Conservation (phyloP, 2,797 vertebrate species). For the Poecilia velifera region DNA sequence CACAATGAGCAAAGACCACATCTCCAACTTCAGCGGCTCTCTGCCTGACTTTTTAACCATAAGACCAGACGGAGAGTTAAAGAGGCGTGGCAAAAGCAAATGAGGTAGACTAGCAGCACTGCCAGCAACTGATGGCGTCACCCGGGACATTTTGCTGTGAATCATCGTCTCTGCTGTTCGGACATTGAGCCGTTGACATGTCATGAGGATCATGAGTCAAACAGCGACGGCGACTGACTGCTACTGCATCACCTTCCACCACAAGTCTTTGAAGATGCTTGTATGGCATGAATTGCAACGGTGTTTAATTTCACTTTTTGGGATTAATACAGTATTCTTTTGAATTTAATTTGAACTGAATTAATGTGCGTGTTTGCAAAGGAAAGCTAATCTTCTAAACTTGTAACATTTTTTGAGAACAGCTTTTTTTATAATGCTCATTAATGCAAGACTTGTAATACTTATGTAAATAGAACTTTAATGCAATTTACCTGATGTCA, state of each 20-base stretch:
- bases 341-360: background rate
- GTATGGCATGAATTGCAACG: background rate
- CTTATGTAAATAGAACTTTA: background rate
- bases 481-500: background rate
- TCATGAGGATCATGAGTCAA: background rate
- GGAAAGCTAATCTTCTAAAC: background rate
- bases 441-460: background rate
- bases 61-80: background rate
- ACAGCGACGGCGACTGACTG: background rate
- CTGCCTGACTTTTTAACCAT: background rate
- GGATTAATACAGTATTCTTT: background rate
- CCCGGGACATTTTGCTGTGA: background rate
- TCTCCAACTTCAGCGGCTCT: too few species aligned
- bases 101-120: background rate
- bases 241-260: background rate
- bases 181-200: background rate
- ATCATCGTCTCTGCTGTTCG: background rate
- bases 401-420: background rate
- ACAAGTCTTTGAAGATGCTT: background rate
- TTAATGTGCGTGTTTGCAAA: background rate
- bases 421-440: background rate
- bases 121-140: background rate
- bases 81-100: background rate
- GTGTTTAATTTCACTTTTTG: background rate
- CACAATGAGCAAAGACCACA: too few species aligned